These are phyloP conservation scores for Penelope pileata DNA, from an alignment of 2,113 vertebrate species.

Conservation along the genomic window DNA sequence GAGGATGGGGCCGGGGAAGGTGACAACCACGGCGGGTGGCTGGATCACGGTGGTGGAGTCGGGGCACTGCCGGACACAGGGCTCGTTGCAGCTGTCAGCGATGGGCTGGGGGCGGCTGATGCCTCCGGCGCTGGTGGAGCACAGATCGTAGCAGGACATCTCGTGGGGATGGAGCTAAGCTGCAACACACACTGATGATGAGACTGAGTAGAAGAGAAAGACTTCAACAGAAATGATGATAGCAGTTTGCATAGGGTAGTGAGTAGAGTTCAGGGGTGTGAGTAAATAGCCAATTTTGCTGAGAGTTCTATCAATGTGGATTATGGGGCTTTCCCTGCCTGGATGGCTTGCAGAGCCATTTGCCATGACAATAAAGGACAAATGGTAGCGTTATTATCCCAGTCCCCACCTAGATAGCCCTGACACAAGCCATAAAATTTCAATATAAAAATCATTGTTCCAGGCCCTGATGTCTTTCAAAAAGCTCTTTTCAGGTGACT, in stretches of 20 bases:
- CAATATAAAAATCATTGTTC: neutral
- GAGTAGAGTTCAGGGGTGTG: fast-evolving
- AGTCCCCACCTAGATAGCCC: neutral
- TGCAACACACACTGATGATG: neutral
- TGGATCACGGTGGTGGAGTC: neutral
- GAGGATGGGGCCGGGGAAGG: neutral
- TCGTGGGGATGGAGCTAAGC: no score
- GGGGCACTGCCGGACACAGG: neutral
- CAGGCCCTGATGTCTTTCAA: neutral
- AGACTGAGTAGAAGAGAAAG: neutral
- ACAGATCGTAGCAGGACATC: no score
- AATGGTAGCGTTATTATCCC: neutral
- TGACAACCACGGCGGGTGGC: neutral
- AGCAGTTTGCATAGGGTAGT: neutral
- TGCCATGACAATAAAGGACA: neutral
- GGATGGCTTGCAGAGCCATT: neutral
- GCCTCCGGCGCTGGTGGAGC: neutral
- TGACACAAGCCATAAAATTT: neutral
- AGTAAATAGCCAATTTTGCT: neutral
- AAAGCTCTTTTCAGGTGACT: neutral
- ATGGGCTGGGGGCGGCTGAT: neutral
- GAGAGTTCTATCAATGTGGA: constrained; percentile 4
- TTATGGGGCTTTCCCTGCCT: neutral
- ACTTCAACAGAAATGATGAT: neutral
- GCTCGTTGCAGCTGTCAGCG: neutral